phyloP scores from a whole-genome alignment of 92 coral and sea anemone genomes.

The Virgularia gustaviana region DNA sequence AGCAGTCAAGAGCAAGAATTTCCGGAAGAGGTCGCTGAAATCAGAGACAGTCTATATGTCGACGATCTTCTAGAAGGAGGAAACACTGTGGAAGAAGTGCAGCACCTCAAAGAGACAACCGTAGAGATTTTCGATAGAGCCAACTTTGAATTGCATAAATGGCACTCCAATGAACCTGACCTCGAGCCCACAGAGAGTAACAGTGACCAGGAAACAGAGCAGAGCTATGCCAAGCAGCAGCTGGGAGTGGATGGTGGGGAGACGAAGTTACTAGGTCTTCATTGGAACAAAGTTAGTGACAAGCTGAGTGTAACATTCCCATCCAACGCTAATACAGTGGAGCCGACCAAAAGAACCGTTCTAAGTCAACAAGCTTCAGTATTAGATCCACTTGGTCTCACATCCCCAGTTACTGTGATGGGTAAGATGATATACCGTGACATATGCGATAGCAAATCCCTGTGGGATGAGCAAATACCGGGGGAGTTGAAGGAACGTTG shows the following conservation, averaged over 20 bases:
- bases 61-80: constrained; percentile 4
- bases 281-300: too few species aligned
- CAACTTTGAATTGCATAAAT: background rate
- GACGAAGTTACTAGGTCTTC: background rate
- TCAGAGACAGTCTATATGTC: background rate
- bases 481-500: background rate
- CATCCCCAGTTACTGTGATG: background rate
- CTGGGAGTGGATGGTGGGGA: background rate
- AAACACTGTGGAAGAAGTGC: background rate
- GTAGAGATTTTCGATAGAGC: background rate
- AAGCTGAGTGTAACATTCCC: too few species aligned
- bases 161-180: too few species aligned
- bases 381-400: background rate
- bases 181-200: background rate
- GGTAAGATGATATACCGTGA: background rate
- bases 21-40: constrained; percentile 1
- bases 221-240: background rate
- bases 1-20: background rate
- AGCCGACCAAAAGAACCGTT: background rate
- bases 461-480: background rate
- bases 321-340: background rate
- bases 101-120: background rate
- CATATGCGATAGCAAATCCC: background rate
- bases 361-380: background rate
- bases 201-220: background rate